Conservation (phyloP, 2,797 vertebrate species). For the Selene dorsalis region DNA sequence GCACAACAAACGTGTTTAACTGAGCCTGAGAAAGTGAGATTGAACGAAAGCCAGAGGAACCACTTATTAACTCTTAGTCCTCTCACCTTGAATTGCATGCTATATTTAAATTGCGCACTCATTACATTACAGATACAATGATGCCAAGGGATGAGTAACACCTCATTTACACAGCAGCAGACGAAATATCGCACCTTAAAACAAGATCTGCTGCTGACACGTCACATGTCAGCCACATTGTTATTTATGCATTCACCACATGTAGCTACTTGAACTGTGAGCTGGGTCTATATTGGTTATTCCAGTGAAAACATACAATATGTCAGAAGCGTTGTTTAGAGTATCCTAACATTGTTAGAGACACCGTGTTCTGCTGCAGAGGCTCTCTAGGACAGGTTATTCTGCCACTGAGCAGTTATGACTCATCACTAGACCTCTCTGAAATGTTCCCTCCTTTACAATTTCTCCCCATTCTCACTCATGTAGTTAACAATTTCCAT, state of each 20-base stretch:
- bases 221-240: background rate
- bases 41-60: background rate
- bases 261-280: background rate
- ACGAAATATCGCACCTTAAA: background rate
- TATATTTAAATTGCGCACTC: background rate
- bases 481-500: constrained; percentile 4
- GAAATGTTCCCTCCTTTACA: constrained; percentile 38
- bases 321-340: background rate
- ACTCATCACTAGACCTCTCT: constrained; percentile 66
- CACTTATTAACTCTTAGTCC: background rate
- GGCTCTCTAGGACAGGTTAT: constrained; percentile 54
- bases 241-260: background rate
- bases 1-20: background rate
- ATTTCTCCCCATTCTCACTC: constrained; percentile 7
- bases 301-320: background rate
- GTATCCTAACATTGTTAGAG: background rate
- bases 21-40: background rate
- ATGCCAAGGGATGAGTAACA: background rate
- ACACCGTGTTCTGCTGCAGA: constrained; percentile 55
- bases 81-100: background rate
- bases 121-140: background rate
- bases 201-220: background rate
- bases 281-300: background rate
- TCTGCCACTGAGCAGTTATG: constrained; percentile 62
- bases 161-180: background rate